These are phyloP conservation scores for Homalodisca vitripennis DNA, from an alignment of 1,140 invertebrate species.

Conservation along the genomic window DNA sequence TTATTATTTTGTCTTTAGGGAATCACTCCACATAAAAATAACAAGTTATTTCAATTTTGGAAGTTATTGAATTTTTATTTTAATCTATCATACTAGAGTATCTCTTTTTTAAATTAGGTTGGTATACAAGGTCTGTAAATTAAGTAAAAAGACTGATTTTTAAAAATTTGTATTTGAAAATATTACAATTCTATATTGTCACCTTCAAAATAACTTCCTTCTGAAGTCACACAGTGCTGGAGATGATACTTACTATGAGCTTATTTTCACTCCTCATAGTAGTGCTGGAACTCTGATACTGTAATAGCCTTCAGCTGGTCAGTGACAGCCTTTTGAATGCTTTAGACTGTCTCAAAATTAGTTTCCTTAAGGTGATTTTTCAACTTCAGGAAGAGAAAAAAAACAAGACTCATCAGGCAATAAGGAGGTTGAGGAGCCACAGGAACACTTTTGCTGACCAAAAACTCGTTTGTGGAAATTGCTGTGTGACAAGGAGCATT, in stretches of 20 bases:
- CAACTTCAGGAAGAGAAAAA: slow-evolving; percentile 41
- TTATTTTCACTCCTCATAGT: not conserved
- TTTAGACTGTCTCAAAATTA: slow-evolving; percentile 38
- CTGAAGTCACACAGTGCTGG: not conserved
- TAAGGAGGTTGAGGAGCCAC: slow-evolving; percentile 42
- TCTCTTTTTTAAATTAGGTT: too few relatives aligned
- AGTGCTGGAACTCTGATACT: slow-evolving; percentile 36
- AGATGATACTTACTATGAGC: too few relatives aligned
- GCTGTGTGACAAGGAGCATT: slow-evolving; percentile 42
- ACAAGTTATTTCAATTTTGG: too few relatives aligned
- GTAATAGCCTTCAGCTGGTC: slow-evolving; percentile 38
- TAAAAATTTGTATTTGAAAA: too few relatives aligned
- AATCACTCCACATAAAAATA: too few relatives aligned
- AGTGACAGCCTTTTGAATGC: slow-evolving; percentile 34
- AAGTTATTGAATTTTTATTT: too few relatives aligned
- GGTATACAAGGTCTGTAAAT: too few relatives aligned
- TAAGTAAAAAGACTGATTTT: too few relatives aligned
- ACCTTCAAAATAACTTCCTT: not conserved
- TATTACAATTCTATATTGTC: too few relatives aligned
- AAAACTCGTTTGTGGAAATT: slow-evolving; percentile 37
- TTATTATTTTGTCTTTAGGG: too few relatives aligned
- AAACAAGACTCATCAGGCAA: slow-evolving; percentile 41
- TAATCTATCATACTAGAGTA: too few relatives aligned
- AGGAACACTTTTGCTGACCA: slow-evolving; percentile 40
- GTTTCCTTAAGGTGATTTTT: slow-evolving; percentile 40